These are phyloP conservation scores for Tachyglossus aculeatus DNA, from an alignment of 2,797 vertebrate species.

Conservation along the genomic window DNA sequence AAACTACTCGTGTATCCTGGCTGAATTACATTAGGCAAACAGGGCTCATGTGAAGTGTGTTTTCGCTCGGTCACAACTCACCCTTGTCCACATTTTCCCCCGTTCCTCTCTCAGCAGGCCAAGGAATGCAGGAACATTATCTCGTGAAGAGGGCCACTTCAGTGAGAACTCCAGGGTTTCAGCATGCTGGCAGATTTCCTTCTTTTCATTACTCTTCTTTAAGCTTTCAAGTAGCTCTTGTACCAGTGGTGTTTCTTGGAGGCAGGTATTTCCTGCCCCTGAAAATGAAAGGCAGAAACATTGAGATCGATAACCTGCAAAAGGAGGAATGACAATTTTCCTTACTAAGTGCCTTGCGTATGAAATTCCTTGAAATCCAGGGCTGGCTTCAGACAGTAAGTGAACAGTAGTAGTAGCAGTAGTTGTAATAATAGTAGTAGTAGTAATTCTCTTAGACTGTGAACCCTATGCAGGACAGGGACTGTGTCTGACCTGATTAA, in stretches of 20 bases:
- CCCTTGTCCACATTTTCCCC: slow-evolving; percentile 62
- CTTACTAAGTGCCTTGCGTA: too few relatives aligned
- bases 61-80: slow-evolving; percentile 57
- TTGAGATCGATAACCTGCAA: not conserved
- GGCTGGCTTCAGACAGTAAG: too few relatives aligned
- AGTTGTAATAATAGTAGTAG: too few relatives aligned
- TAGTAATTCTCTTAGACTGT: too few relatives aligned
- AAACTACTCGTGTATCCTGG: slow-evolving; percentile 15
- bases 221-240: slow-evolving; percentile 35
- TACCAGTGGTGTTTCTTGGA: slow-evolving; percentile 31
- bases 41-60: not conserved
- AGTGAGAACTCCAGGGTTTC: slow-evolving; percentile 47
- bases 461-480: too few relatives aligned
- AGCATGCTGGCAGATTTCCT: not conserved
- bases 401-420: too few relatives aligned
- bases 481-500: too few relatives aligned
- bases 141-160: slow-evolving; percentile 24
- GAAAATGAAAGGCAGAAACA: slow-evolving; percentile 53
- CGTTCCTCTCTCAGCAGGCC: slow-evolving; percentile 39
- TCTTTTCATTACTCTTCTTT: slow-evolving; percentile 49
- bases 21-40: not conserved
- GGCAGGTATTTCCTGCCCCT: slow-evolving; percentile 28
- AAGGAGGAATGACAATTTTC: too few relatives aligned
- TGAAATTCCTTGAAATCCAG: too few relatives aligned
- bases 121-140: slow-evolving; percentile 46